Percentiles rank a stretch among this genome's conserved stretches.
phyloP scores from a whole-genome alignment of 1,140 invertebrate species.

The Nomia melanderi region DNA sequence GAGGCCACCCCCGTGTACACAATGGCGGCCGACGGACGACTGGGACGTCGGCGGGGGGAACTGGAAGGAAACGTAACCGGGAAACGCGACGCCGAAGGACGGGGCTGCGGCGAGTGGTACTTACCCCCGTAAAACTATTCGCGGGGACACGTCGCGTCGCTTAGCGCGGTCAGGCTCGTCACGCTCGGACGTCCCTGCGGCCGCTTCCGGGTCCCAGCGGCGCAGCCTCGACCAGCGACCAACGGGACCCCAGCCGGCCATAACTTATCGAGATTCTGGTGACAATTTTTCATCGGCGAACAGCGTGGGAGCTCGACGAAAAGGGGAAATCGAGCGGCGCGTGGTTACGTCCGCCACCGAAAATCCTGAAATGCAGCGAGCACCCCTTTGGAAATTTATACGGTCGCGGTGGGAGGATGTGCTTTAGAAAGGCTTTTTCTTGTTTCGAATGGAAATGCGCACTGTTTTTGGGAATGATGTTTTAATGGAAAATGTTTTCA shows the following conservation, averaged over 20 bases:
- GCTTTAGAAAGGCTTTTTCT: no score
- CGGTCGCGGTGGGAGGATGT: no score
- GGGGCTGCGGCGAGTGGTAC: slow-evolving; percentile 53
- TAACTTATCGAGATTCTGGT: slow-evolving; percentile 12
- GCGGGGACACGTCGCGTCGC: slow-evolving; percentile 36
- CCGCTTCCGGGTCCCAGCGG: slow-evolving; percentile 14
- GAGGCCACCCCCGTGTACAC: background rate
- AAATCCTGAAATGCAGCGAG: background rate
- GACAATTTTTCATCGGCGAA: slow-evolving; percentile 37
- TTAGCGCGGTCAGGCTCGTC: slow-evolving; percentile 27
- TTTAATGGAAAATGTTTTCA: no score
- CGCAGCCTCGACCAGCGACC: slow-evolving; percentile 22
- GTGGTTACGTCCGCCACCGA: background rate
- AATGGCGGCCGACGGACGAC: slow-evolving; percentile 23
- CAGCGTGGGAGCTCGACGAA: background rate
- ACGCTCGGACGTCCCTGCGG: slow-evolving; percentile 32
- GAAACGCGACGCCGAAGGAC: slow-evolving; percentile 35
- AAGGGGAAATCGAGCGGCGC: background rate
- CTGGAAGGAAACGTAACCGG: slow-evolving; percentile 9
- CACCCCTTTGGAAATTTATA: background rate
- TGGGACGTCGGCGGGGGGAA: background rate
- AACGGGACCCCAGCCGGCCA: background rate
- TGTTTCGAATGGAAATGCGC: no score
- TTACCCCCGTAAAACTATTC: slow-evolving; percentile 64
- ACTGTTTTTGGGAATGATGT: no score